Evolutionary conservation across 2,113 vertebrate species (phyloP).

Genomic region (Bothrops jararaca): DNA sequence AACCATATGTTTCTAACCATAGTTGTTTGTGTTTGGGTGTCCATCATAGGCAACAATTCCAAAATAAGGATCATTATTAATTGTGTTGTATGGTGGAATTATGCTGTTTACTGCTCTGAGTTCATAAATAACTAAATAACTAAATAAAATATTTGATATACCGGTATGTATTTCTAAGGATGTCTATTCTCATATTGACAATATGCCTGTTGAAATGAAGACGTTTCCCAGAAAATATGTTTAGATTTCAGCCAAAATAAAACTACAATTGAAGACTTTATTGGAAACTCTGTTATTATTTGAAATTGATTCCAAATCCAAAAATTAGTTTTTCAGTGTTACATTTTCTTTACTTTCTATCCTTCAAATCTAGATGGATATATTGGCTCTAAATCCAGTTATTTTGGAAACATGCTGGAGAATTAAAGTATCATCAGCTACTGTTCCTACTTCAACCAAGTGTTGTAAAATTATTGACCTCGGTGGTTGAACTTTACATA

Average conservation of each 20-base stretch:
- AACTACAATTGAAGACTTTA: neutral
- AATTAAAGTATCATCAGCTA: conserved; percentile 57
- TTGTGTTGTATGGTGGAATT: neutral
- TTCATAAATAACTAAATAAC: neutral
- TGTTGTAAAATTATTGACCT: conserved; percentile 54
- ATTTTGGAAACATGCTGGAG: conserved; percentile 34
- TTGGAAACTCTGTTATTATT: neutral
- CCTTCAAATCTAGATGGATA: neutral
- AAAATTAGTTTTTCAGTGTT: neutral
- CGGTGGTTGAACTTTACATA: conserved; percentile 48
- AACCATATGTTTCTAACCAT: neutral
- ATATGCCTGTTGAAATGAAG: neutral
- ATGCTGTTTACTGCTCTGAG: neutral
- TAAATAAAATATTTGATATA: neutral
- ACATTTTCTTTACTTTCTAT: conserved; percentile 1
- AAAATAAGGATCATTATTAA: neutral
- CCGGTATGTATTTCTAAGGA: neutral
- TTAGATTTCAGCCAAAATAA: neutral
- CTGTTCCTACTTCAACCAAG: conserved; percentile 54
- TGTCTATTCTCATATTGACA: neutral
- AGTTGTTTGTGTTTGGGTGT: neutral
- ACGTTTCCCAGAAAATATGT: neutral
- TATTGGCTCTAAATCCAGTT: neutral
- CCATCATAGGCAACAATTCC: neutral
- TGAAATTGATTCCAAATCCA: neutral